Conservation (phyloP, 2,888 invertebrate species). For the Chorisops tibialis region DNA sequence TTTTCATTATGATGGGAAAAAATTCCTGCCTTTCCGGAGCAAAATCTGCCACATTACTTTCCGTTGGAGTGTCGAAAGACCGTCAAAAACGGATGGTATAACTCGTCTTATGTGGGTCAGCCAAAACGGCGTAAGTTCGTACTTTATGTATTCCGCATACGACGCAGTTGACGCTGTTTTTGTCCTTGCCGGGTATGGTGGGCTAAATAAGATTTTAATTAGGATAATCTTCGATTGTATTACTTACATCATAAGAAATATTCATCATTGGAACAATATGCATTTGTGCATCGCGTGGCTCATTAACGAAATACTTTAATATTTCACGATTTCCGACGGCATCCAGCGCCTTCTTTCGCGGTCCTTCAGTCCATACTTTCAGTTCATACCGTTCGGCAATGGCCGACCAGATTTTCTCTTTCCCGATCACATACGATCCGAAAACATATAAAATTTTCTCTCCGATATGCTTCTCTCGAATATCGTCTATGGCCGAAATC, state of each 20-base stretch:
- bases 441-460: slow-evolving; percentile 61
- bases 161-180: no score
- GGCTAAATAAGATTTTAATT: no score
- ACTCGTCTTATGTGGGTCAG: no score
- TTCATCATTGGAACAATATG: slow-evolving; percentile 68
- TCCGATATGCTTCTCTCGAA: slow-evolving; percentile 53
- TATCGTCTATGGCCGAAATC: slow-evolving; percentile 55
- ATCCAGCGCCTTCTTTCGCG: slow-evolving; percentile 59
- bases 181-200: no score
- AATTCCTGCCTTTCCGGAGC: no score
- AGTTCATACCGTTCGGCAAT: slow-evolving; percentile 62
- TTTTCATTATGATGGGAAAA: no score
- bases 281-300: slow-evolving; percentile 58
- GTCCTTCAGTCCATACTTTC: slow-evolving; percentile 63
- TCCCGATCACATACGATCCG: slow-evolving; percentile 73
- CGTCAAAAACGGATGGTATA: no score
- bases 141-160: no score
- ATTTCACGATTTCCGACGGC: slow-evolving; percentile 52
- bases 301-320: slow-evolving; percentile 47
- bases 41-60: no score
- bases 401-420: slow-evolving; percentile 65
- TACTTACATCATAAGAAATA: slow-evolving; percentile 59
- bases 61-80: no score
- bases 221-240: no score
- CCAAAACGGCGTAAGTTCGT: no score